These are phyloP conservation scores for Eupeodes corollae DNA, from an alignment of 1,140 invertebrate species.

Conservation along the genomic window DNA sequence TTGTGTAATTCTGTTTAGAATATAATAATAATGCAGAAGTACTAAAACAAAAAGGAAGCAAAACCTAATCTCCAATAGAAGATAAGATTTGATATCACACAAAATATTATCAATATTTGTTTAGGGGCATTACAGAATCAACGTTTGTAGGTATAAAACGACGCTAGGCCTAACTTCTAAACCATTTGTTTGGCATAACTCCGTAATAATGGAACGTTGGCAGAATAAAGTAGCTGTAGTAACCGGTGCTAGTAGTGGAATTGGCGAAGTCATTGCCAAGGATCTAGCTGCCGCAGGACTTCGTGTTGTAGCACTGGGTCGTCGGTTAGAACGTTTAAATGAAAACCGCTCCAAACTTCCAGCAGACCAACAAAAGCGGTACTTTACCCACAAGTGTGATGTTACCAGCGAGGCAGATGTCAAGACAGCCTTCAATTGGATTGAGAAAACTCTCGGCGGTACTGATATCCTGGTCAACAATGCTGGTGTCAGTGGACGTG, in stretches of 20 bases:
- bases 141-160: no score
- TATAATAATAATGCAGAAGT: no score
- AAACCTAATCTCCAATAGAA: no score
- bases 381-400: constrained; percentile 46
- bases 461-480: constrained; percentile 64
- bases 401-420: constrained; percentile 53
- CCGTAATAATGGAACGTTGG: constrained; percentile 45
- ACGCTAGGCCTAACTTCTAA: no score
- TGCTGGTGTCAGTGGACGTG: constrained; percentile 45
- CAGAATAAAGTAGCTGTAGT: constrained; percentile 45
- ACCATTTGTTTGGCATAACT: no score
- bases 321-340: constrained; percentile 48
- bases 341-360: constrained; percentile 27
- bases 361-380: constrained; percentile 21
- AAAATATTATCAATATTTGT: no score
- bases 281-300: constrained; percentile 48
- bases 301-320: constrained; percentile 56
- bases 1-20: no score
- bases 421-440: constrained; percentile 49
- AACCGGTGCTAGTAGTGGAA: constrained; percentile 58
- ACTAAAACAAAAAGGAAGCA: no score
- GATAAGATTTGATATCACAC: no score
- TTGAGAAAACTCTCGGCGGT: constrained; percentile 48
- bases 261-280: constrained; percentile 48
- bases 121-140: no score